Evolutionary conservation across 2,797 vertebrate species (phyloP), one percentile per base, ranked within the genome.

Genomic region (Tachyglossus aculeatus): DNA sequence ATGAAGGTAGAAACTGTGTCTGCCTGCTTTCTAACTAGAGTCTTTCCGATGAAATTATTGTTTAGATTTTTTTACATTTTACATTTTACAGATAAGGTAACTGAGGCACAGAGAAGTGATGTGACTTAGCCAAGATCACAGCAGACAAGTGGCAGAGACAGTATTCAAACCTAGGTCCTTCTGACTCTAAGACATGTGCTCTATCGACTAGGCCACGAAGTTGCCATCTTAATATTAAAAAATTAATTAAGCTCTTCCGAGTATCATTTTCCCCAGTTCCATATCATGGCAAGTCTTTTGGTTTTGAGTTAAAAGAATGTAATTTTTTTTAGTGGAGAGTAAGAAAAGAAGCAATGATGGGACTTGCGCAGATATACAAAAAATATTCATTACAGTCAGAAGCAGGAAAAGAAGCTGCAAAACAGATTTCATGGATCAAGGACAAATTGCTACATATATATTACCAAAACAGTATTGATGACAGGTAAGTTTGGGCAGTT

Each of bases 311-410:
- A 56, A 74, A 56, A 64, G 25, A 47, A 53, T 74, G 52, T 77
- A 31, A 80, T 78, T 80, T 68, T 69, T 69, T 90, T 62, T 84
- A 91, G 98, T 99, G 98, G 98, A 93, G 98, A 77, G 98, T 99
- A 2, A 95, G 98, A 77, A 98, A 98, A 90, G 97, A 99, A 92
- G 97, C 97, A 37, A 98, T 98, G 97, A 98, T 99, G 97, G 98
- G 98, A 59, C 94, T 99, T 81, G 97, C 97, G 27, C 97, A 97
- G 14, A 96, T 99, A 88, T 99, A 99, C 88, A 98, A 96, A 91
- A 99, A 98, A 86, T 99, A 99, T 40, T 93, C 95, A 3, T 93
- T 99, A 68, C 97, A 99, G 58, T 95, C 95, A 39, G 96, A 97
- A 79, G 97, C 95, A 29, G 97, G 98, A 61, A 95, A 96, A 78